Conservation (phyloP, 2,113 vertebrate species). For the Larimichthys crocea region DNA sequence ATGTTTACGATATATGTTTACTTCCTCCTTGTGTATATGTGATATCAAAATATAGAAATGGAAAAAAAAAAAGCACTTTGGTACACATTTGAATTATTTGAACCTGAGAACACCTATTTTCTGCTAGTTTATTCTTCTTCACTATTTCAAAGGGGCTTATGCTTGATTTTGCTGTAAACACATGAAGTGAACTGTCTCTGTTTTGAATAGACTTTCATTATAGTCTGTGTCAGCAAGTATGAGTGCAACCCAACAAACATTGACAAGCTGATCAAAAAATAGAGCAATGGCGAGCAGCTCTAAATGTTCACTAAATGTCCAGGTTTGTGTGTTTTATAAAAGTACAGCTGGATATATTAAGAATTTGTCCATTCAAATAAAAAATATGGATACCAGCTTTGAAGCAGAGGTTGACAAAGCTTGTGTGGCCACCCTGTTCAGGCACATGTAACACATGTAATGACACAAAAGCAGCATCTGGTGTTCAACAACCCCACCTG, state of each 20-base stretch:
- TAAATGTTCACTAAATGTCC: neutral
- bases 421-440: slow-evolving; percentile 16
- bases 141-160: too few relatives aligned
- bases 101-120: neutral
- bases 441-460: slow-evolving; percentile 29
- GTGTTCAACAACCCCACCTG: slow-evolving; percentile 61
- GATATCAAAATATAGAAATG: neutral
- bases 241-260: neutral
- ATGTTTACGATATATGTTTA: neutral
- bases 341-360: neutral
- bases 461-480: slow-evolving; percentile 65
- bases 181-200: neutral
- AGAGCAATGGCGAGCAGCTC: neutral
- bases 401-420: slow-evolving; percentile 15
- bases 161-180: neutral
- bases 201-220: neutral
- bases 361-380: neutral
- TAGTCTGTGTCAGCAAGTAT: neutral
- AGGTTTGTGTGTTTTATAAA: neutral
- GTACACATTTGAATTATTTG: too few relatives aligned
- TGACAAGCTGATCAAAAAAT: neutral
- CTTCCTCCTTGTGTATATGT: neutral
- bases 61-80: too few relatives aligned
- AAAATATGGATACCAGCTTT: neutral
- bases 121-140: neutral